phyloP scores from a whole-genome alignment of 2,113 vertebrate species.

The Athene cunicularia region DNA sequence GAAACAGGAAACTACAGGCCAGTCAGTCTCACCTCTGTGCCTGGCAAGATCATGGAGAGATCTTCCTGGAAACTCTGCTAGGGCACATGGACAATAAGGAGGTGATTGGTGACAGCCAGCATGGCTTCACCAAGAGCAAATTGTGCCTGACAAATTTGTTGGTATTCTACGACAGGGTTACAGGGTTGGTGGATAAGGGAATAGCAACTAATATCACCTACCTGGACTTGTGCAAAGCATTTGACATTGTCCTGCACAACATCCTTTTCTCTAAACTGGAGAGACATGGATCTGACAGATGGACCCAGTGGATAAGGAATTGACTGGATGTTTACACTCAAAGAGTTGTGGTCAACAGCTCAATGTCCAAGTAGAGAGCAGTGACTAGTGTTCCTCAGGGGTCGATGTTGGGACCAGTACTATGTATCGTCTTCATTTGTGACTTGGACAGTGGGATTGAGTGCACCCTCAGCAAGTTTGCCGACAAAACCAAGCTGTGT shows the following conservation, averaged over 20 bases:
- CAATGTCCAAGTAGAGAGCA: background rate
- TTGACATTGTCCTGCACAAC: background rate
- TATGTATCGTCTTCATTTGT: background rate
- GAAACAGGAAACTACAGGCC: too few relatives aligned
- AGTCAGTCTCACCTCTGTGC: too few relatives aligned
- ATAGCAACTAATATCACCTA: background rate
- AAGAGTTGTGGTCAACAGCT: background rate
- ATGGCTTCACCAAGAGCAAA: background rate
- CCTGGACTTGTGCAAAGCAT: background rate
- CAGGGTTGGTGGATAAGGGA: background rate
- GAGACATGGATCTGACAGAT: too few relatives aligned
- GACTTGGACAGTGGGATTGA: background rate
- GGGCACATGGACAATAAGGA: too few relatives aligned
- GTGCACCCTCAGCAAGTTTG: background rate
- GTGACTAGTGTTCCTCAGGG: background rate
- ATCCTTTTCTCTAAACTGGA: too few relatives aligned
- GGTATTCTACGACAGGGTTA: background rate
- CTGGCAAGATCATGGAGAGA: too few relatives aligned
- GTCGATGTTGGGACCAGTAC: background rate
- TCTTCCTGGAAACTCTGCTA: too few relatives aligned
- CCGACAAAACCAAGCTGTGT: too few relatives aligned
- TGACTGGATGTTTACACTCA: background rate
- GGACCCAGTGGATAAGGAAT: too few relatives aligned
- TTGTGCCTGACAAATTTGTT: background rate
- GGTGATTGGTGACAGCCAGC: background rate